Percentiles rank a stretch among this genome's conserved stretches.
Conservation (phyloP, 2,113 vertebrate genomes). For the Stictonetta naevosa region DNA sequence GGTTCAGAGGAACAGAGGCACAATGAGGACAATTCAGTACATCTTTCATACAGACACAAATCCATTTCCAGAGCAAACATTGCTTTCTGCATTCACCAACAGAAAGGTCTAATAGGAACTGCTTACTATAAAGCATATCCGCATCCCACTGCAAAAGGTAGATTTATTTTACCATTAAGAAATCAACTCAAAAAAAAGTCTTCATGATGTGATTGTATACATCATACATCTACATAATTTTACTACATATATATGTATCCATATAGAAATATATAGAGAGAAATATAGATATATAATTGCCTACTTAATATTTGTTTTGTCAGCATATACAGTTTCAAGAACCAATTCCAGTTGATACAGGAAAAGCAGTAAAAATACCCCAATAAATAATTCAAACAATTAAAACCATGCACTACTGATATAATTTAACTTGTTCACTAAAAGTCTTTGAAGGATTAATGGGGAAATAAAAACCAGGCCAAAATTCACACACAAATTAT, state of each 20-base stretch:
- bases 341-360: background rate
- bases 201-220: background rate
- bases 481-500: background rate
- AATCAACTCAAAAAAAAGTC: background rate
- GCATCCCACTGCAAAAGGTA: background rate
- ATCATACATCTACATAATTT: no score
- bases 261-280: no score
- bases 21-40: conserved; percentile 15
- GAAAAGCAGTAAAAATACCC: background rate
- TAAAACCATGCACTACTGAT: background rate
- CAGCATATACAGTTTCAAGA: background rate
- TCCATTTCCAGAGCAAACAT: background rate
- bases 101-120: background rate
- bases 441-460: background rate
- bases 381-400: background rate
- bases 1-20: conserved; percentile 7
- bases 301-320: background rate
- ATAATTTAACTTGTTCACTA: background rate
- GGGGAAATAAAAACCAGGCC: background rate
- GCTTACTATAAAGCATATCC: background rate
- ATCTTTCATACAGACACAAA: background rate
- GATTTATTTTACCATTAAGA: background rate
- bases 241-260: no score
- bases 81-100: background rate
- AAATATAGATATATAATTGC: background rate